phyloP scores from a whole-genome alignment of 1,140 invertebrate genomes.

The Daktulosphaira vitifoliae region DNA sequence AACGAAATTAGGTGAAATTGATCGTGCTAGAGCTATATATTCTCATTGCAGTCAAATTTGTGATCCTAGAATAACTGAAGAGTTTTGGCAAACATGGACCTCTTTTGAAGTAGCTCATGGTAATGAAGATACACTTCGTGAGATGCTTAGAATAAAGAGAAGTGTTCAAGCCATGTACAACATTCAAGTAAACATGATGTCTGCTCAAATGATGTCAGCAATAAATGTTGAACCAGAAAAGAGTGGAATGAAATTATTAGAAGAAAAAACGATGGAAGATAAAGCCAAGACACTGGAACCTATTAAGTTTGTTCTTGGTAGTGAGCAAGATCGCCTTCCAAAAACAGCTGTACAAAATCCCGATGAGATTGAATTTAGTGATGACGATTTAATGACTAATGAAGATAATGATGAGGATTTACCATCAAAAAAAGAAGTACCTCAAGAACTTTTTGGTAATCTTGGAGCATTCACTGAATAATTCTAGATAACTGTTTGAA shows the following conservation, averaged over 20 bases:
- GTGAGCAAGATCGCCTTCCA: constrained; percentile 22
- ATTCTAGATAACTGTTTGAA: no score
- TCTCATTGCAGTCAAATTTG: constrained; percentile 98
- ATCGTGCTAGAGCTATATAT: constrained; percentile 93
- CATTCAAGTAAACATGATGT: constrained; percentile 94
- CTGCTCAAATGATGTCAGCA: constrained; percentile 80
- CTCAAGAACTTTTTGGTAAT: constrained; percentile 21
- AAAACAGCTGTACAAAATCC: constrained; percentile 11
- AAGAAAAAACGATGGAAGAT: constrained; percentile 63
- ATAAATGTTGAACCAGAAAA: constrained; percentile 60
- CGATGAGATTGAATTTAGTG: constrained; percentile 27
- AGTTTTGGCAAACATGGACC: constrained; percentile 99
- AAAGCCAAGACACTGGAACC: constrained; percentile 26
- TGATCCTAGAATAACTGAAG: constrained; percentile 85
- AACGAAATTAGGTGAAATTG: constrained; percentile 94
- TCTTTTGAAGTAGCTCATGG: constrained; percentile 98
- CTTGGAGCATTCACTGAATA: constrained; percentile 27
- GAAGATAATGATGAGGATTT: constrained; percentile 16
- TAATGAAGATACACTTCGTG: constrained; percentile 99
- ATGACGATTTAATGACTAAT: constrained; percentile 11
- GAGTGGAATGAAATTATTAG: constrained; percentile 79
- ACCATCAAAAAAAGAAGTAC: constrained; percentile 16
- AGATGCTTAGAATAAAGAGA: constrained; percentile 97
- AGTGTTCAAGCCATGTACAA: constrained; percentile 96
- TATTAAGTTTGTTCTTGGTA: constrained; percentile 27